Base-by-base conservation (phyloP, 2,888 invertebrate genomes). In the Thyatira batis region DNA sequence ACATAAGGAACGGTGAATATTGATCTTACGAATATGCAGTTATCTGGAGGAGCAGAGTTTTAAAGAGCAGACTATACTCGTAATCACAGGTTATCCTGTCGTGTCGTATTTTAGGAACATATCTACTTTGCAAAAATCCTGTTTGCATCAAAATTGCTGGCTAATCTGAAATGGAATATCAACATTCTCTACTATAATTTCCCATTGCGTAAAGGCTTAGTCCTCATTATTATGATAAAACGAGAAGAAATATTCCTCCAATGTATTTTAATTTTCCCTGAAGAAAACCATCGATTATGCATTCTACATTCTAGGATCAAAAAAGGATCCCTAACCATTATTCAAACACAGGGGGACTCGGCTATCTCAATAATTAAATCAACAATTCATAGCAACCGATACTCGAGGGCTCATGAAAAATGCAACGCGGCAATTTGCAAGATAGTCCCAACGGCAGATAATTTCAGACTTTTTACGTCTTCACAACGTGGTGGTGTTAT, bases 311-410 rank as follows among this genome's bases (percentile, higher is more conserved):
- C 25, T 48, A 27, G 33, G 39, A 48, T 27, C 48, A 27, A 17
- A 48, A 39, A 48, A 27, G n/a, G 48, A 48, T 27, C 48, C 20
- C 28, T 17, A 17, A 39, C 17, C 48, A 54, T 69, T 72, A 71
- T 69, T 69, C 69, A 71, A 70, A 70, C 63, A 70, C 63, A 57
- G 50, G 45, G 20, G 55, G 54, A 60, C 57, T 56, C 54, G 64
- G 71, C 83, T 79, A 85, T 87, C 81, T 78, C 79, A 80, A 84
- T 89, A 90, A 90, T 90, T 88, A 86, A 89, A 89, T 90, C 85
- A 85, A 75, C 80, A 78, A 88, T 87, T 89, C 87, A 84, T 85
- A 81, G 76, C 78, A 78, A 72, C 80, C 74, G 80, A 81, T 85
- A 81, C 83, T 74, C 69, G 55, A 50, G 52, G 61, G 61, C 82